Evolutionary conservation across 2,888 invertebrate genomes (phyloP).

Genomic region (Epinotia brunnichana): DNA sequence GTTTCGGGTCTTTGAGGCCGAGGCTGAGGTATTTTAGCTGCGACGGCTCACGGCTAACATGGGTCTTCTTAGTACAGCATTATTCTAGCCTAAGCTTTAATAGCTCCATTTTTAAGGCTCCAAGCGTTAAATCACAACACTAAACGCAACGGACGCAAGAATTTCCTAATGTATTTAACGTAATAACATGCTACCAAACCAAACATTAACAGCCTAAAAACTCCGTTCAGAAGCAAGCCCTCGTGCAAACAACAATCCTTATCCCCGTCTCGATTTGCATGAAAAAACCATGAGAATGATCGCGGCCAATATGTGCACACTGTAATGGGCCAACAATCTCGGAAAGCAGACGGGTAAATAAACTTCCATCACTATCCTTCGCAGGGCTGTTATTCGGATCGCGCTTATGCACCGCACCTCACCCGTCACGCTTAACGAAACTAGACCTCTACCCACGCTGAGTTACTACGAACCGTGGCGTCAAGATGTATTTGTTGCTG

Average conservation of each 20-base stretch:
- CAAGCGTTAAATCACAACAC: too few species aligned
- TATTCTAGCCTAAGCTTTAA: too few species aligned
- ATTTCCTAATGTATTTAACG: neutral
- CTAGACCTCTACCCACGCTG: too few species aligned
- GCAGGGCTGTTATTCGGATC: neutral
- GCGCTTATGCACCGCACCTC: too few species aligned
- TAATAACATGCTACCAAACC: neutral
- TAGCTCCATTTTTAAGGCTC: too few species aligned
- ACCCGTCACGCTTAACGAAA: too few species aligned
- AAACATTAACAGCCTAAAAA: slow-evolving; percentile 13
- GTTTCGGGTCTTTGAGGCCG: too few species aligned
- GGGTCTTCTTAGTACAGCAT: too few species aligned
- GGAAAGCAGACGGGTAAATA: slow-evolving; percentile 8
- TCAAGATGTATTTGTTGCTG: too few species aligned
- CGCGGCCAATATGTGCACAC: slow-evolving; percentile 29
- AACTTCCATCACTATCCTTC: neutral
- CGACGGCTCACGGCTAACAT: too few species aligned
- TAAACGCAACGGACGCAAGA: neutral
- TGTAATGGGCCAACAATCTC: slow-evolving; percentile 21
- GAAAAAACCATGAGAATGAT: slow-evolving; percentile 19
- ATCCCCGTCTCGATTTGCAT: slow-evolving; percentile 24
- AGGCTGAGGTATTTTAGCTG: too few species aligned
- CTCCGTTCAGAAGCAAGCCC: neutral
- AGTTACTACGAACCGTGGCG: too few species aligned
- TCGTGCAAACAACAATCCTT: slow-evolving; percentile 15